Evolutionary conservation across 2,113 vertebrate genomes (phyloP).

Genomic region (Smithornis capensis): DNA sequence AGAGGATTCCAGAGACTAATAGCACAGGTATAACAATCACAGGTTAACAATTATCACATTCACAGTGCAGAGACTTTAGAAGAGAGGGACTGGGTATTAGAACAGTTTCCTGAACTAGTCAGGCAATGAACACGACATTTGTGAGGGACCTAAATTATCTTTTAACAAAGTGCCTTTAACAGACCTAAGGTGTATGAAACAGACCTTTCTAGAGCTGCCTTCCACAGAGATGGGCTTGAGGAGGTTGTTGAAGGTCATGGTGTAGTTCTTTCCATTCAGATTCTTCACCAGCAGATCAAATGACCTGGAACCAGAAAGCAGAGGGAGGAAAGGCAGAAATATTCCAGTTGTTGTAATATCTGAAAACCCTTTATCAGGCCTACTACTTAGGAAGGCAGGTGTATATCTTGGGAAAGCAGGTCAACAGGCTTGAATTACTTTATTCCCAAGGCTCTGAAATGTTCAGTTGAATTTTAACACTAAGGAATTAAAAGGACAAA

Average conservation of each 20-base stretch:
- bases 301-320: slow-evolving; percentile 72
- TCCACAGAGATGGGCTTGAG: slow-evolving; percentile 85
- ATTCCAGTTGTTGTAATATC: neutral
- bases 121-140: accelerated
- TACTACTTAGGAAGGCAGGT: neutral
- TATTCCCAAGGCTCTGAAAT: neutral
- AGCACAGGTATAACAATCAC: neutral
- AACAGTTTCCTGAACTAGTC: neutral
- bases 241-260: slow-evolving; percentile 91
- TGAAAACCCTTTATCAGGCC: neutral
- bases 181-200: slow-evolving; percentile 72
- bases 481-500: neutral
- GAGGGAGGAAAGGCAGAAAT: neutral
- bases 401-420: neutral
- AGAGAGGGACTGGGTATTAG: neutral
- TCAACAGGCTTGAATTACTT: neutral
- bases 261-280: slow-evolving; percentile 90
- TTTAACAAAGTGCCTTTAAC: neutral
- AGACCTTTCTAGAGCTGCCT: slow-evolving; percentile 90
- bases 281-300: slow-evolving; percentile 92
- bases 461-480: neutral
- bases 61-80: neutral
- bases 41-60: neutral
- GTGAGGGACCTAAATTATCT: neutral
- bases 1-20: neutral